These are phyloP conservation scores for Eupristina koningsbergeri DNA, from an alignment of 1,140 invertebrate species.

Conservation along the genomic window DNA sequence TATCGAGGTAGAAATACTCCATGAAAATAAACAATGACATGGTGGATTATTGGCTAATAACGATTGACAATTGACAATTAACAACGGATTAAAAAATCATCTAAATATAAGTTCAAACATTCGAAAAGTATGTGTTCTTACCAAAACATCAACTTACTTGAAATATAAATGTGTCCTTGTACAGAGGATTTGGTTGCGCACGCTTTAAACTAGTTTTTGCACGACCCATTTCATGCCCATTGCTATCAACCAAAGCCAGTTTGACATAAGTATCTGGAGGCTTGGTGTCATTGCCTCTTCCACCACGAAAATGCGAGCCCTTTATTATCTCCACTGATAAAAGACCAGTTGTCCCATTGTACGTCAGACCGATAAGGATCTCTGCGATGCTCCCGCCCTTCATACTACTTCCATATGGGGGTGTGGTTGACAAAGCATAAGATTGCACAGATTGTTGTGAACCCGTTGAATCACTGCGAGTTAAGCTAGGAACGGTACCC, in stretches of 20 bases:
- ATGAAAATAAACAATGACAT: too few relatives aligned
- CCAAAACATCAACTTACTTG: conserved; percentile 77
- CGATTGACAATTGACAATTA: too few relatives aligned
- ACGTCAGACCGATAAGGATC: conserved; percentile 89
- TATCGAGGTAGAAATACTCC: too few relatives aligned
- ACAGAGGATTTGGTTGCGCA: conserved; percentile 94
- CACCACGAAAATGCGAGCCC: conserved; percentile 91
- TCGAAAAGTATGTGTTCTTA: too few relatives aligned
- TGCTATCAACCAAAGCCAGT: conserved; percentile 90
- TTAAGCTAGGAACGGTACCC: conserved; percentile 78
- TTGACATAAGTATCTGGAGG: conserved; percentile 96
- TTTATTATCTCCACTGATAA: conserved; percentile 94
- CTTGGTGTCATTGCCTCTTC: conserved; percentile 75
- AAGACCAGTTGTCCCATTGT: conserved; percentile 93
- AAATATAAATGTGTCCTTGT: conserved; percentile 97
- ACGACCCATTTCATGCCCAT: conserved; percentile 92
- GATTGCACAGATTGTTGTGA: conserved; percentile 89
- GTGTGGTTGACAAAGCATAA: conserved; percentile 67
- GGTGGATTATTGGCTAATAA: too few relatives aligned
- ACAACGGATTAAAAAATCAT: too few relatives aligned
- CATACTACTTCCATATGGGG: conserved; percentile 80
- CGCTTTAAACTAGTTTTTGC: conserved; percentile 92
- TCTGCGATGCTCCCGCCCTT: conserved; percentile 86
- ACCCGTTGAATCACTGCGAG: conserved; percentile 91
- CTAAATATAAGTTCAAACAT: too few relatives aligned